Evolutionary conservation across 2,113 vertebrate genomes (phyloP).

Genomic region (Peromyscus californicus): DNA sequence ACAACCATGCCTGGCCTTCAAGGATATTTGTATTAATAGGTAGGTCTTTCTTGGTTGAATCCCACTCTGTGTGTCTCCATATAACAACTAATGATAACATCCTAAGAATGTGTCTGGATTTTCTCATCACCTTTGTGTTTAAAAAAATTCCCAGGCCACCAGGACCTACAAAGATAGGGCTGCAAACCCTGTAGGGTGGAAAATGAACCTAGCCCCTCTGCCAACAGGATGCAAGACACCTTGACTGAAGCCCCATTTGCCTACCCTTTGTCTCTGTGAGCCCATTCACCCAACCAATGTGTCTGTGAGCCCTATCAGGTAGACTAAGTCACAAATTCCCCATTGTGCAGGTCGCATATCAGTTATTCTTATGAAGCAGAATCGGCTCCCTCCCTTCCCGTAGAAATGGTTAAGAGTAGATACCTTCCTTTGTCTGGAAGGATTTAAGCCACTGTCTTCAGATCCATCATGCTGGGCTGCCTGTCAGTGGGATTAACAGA

Average conservation of each 20-base stretch:
- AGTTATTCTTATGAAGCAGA: neutral
- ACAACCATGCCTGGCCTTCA: neutral
- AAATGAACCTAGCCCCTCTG: neutral
- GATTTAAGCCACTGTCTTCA: neutral
- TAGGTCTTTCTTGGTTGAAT: neutral
- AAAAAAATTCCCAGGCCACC: neutral
- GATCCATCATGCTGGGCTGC: neutral
- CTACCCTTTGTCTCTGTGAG: neutral
- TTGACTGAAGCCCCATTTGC: neutral
- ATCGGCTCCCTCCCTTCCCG: neutral
- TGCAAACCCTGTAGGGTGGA: neutral
- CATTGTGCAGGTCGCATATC: neutral
- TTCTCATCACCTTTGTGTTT: neutral
- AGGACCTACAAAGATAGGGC: neutral
- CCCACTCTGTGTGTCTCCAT: neutral
- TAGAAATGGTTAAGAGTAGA: neutral
- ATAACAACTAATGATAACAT: neutral
- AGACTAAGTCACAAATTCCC: neutral
- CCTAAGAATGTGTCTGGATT: neutral
- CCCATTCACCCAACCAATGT: neutral
- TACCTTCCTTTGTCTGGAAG: neutral
- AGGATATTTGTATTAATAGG: neutral
- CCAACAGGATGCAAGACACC: neutral
- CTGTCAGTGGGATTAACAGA: neutral
- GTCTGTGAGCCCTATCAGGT: neutral